Evolutionary conservation across 2,797 vertebrate species (phyloP), one percentile per base, ranked within the genome.

Genomic region (Salarias fasciatus): DNA sequence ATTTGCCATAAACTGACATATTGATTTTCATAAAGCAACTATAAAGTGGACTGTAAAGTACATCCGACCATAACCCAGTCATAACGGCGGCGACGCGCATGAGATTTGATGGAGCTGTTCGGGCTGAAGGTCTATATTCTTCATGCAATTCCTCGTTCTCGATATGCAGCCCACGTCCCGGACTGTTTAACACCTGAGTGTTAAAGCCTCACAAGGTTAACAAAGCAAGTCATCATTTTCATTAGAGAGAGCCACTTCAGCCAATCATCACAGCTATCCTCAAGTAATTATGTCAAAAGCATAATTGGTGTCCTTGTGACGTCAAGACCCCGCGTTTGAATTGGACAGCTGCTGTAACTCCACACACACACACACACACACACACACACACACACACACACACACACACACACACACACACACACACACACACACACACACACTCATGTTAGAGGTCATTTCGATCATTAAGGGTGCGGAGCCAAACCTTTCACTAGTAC

Each of bases 181-280:
- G 15, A 3, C 63, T 68, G 60, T 80, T 85, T 77, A 82, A 85
- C 77, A 79, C 81, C 77, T 77, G 66, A 80, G 82, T 72, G 79
- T 73, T 72, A 50, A 68, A 80, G 76, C 57, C 59, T 57, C 77
- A 63, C 80, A 77, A 86, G 83, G 86, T 86, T 87, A 89, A 89
- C 86, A 90, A 87, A 89, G 87, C 83, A 74, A 85, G 81, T 80
- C 84, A 85, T 86, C 50, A 77, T 85, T 89, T 87, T 84, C 84
- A 88, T 91, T 83, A 83, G 82, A 71, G 68, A 45, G n/a, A 74
- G 58, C 79, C 82, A 79, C 87, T 84, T 56, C 77, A 88, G 87
- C 81, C 85, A 79, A 86, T 88, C 83, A 80, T 52, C 72, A 63
- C 74, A 64, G 84, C 85, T 75, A 82, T 80, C 37, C 53, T 80